phyloP scores from a whole-genome alignment of 1,140 invertebrate genomes.

The Tetraneura akinire region DNA sequence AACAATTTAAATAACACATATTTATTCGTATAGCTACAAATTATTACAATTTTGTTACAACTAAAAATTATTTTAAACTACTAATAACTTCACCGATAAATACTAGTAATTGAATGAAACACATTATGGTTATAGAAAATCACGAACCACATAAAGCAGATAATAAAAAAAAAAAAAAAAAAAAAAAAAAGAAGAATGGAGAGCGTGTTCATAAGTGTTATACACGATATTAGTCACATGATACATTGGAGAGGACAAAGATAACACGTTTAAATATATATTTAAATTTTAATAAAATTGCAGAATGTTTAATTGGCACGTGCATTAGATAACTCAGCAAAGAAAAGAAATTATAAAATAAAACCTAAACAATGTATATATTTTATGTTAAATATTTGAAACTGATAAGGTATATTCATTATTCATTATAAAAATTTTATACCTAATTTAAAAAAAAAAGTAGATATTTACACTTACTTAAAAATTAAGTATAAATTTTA shows the following conservation, averaged over 20 bases:
- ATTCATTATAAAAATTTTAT: too few relatives aligned
- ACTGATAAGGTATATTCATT: constrained; percentile 19
- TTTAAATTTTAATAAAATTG: neutral
- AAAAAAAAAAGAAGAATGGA: neutral
- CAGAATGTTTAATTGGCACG: constrained; percentile 34
- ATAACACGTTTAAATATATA: neutral
- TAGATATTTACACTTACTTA: too few relatives aligned
- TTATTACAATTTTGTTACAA: neutral
- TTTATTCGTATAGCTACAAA: neutral
- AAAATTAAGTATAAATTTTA: too few relatives aligned
- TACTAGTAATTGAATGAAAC: neutral
- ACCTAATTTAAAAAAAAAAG: too few relatives aligned
- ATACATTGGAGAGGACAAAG: constrained; percentile 34
- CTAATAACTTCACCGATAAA: neutral
- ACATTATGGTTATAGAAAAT: constrained; percentile 9
- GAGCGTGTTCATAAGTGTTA: constrained; percentile 23
- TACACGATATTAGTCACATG: constrained; percentile 32
- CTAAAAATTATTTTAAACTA: neutral
- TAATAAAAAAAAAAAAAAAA: neutral
- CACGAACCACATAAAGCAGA: constrained; percentile 3
- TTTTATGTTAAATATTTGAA: constrained; percentile 4
- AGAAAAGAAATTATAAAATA: constrained; percentile 39
- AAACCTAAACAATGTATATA: constrained; percentile 27
- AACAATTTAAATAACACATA: constrained; percentile 25
- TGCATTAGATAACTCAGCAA: constrained; percentile 21